Evolutionary conservation across 2,113 vertebrate species (phyloP).

Genomic region (Alligator mississippiensis): DNA sequence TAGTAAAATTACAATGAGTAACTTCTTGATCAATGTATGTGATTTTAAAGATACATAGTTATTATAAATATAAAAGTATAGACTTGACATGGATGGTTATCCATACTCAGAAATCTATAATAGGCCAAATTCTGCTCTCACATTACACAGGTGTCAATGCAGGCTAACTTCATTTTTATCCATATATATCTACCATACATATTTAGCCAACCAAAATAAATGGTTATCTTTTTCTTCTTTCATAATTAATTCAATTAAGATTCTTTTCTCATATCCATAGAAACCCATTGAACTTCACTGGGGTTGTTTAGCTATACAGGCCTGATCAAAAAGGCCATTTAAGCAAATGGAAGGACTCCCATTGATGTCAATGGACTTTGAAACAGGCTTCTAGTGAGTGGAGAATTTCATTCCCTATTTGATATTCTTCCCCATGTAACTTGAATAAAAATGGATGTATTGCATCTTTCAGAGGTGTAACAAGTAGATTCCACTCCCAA

Average conservation of each 20-base stretch:
- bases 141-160: fast-evolving
- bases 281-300: fast-evolving
- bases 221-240: not conserved
- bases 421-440: not conserved
- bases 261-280: fast-evolving
- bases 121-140: not conserved
- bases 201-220: not conserved
- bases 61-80: not conserved
- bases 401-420: not conserved
- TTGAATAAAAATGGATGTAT: too few species aligned
- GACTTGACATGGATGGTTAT: not conserved
- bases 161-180: not conserved
- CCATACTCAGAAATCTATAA: not conserved
- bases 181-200: not conserved
- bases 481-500: too few species aligned
- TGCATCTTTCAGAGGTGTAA: not conserved
- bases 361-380: fast-evolving
- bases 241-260: not conserved
- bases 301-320: not conserved
- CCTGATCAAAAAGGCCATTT: fast-evolving
- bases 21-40: constrained; percentile 8
- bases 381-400: not conserved
- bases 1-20: constrained; percentile 25
- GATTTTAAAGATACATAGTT: constrained; percentile 21
- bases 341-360: not conserved